phyloP scores from a whole-genome alignment of 2,888 invertebrate genomes.

The Rosalia funebris region DNA sequence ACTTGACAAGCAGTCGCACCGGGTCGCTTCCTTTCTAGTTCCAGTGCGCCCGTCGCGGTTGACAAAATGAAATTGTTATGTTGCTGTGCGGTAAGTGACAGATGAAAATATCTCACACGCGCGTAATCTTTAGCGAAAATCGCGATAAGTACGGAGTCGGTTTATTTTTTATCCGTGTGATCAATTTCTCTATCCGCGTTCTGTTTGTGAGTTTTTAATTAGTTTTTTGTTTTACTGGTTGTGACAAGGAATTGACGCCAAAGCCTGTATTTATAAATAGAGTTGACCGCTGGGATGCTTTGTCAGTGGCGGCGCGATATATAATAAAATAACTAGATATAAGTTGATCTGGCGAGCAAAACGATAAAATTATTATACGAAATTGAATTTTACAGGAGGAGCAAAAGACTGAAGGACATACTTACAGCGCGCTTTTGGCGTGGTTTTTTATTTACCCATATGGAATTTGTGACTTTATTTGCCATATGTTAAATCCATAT shows the following conservation, averaged over 20 bases:
- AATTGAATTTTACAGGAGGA: too few relatives aligned
- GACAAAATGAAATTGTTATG: constrained; percentile 7
- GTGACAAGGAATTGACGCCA: not conserved
- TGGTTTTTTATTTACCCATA: too few relatives aligned
- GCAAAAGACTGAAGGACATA: too few relatives aligned
- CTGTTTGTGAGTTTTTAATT: not conserved
- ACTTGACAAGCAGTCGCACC: not conserved
- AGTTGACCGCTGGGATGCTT: too few relatives aligned
- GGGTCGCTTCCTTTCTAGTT: not conserved
- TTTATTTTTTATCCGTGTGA: not conserved
- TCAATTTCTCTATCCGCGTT: not conserved
- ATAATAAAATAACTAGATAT: too few relatives aligned
- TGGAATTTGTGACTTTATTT: too few relatives aligned
- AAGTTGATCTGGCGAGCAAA: too few relatives aligned
- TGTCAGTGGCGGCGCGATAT: too few relatives aligned
- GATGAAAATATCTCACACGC: not conserved
- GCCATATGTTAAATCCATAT: too few relatives aligned
- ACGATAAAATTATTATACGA: too few relatives aligned
- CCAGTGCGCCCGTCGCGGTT: not conserved
- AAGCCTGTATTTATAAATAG: not conserved
- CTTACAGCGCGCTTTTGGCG: too few relatives aligned
- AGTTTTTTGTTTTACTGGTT: not conserved
- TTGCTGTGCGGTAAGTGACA: constrained; percentile 1
- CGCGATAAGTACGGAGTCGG: not conserved
- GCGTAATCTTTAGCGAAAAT: not conserved